A percentile compares a stretch with the other conserved stretches of the same genome.
Conservation (phyloP, 2,113 vertebrate species). For the Grammomys dolichurus region DNA sequence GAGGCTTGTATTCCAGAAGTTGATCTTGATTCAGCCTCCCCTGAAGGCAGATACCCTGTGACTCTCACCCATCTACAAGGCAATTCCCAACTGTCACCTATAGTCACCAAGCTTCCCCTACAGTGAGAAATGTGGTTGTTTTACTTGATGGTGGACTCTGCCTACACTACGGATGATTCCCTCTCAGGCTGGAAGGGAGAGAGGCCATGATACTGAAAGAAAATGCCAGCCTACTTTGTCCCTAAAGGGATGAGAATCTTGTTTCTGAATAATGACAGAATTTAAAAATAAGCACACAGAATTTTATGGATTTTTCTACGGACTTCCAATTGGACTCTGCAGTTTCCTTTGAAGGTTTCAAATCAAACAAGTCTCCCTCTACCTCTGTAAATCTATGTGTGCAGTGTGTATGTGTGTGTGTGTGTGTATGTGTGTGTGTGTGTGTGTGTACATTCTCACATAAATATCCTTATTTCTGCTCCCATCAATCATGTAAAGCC, state of each 20-base stretch:
- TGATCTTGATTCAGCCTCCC: background rate
- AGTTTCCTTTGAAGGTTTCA: background rate
- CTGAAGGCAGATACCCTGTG: background rate
- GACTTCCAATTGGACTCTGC: conserved; percentile 17
- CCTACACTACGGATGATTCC: background rate
- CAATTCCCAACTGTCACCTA: background rate
- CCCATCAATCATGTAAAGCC: background rate
- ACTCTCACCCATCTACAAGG: too few relatives aligned
- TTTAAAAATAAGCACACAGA: background rate
- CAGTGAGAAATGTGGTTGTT: background rate
- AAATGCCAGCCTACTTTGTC: background rate
- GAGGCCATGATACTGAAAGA: background rate
- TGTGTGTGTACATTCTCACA: background rate
- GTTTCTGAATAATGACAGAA: background rate
- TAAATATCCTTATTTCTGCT: conserved; percentile 11
- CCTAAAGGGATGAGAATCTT: background rate
- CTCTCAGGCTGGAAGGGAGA: background rate
- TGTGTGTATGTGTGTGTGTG: too few relatives aligned
- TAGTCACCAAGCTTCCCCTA: fast-evolving
- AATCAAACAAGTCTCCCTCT: background rate
- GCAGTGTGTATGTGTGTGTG: too few relatives aligned
- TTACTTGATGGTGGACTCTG: background rate
- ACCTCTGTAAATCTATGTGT: too few relatives aligned
- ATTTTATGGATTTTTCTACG: background rate
- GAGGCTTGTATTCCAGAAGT: background rate